Evolutionary conservation across 2,113 vertebrate species (phyloP).

Genomic region (Nerophis lumbriciformis): DNA sequence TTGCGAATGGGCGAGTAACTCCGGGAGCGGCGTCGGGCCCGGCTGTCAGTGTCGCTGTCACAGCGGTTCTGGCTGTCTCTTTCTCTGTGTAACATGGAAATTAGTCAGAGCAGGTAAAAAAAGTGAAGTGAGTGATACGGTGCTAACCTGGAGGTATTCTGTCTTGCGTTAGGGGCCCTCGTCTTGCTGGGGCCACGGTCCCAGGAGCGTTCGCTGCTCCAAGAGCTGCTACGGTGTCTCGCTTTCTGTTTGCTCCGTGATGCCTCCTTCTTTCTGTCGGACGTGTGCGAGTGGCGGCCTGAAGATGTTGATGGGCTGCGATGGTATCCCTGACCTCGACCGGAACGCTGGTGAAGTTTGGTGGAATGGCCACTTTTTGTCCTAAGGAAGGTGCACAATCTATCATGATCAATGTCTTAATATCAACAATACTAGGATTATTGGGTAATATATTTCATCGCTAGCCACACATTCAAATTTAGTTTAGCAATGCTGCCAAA

Average conservation of each 20-base stretch:
- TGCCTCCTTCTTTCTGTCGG: conserved; percentile 79
- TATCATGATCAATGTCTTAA: background rate
- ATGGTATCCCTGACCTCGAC: conserved; percentile 63
- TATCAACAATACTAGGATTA: too few species aligned
- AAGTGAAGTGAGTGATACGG: background rate
- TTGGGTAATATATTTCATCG: too few species aligned
- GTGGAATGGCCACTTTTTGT: conserved; percentile 65
- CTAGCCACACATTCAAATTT: too few species aligned
- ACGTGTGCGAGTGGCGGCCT: conserved; percentile 69
- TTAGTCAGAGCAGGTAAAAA: background rate
- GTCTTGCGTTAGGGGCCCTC: conserved; percentile 67
- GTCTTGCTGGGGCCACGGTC: conserved; percentile 71
- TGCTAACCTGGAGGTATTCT: conserved; percentile 60
- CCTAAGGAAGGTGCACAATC: conserved; percentile 29
- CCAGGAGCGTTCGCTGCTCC: conserved; percentile 83
- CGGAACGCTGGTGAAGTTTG: conserved; percentile 75
- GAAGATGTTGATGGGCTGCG: conserved; percentile 79
- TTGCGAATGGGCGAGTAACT: conserved; percentile 97
- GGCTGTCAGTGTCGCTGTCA: conserved; percentile 81
- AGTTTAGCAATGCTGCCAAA: too few species aligned
- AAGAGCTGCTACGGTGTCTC: conserved; percentile 81
- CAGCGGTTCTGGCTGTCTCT: conserved; percentile 84
- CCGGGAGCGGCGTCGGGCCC: conserved; percentile 86
- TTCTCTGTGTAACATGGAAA: conserved; percentile 70
- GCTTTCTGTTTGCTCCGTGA: conserved; percentile 66